A percentile compares a stretch with the other conserved stretches of the same genome.
Conservation (phyloP, 37 sponge, comb jelly and placozoan species). For the Tethya wilhelma region DNA sequence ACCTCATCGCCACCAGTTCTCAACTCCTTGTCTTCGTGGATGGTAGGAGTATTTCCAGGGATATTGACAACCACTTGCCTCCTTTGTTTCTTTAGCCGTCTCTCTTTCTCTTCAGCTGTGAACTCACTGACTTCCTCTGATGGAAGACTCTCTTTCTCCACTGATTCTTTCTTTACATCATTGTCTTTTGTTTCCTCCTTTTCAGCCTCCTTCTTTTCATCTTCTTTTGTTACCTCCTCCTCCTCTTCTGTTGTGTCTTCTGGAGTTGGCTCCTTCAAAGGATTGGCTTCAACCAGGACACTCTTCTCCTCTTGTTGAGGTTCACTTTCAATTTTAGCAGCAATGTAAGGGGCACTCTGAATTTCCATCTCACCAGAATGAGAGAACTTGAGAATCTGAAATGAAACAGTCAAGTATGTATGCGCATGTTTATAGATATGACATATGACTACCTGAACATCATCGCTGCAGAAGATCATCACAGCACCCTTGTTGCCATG, state of each 20-base stretch:
- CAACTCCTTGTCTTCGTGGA: not conserved
- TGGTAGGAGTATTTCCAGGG: too few species aligned
- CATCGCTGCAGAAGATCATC: slow-evolving; percentile 48
- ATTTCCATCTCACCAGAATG: slow-evolving; percentile 5
- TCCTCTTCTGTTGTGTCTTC: not conserved
- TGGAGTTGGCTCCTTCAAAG: not conserved
- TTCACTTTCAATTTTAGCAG: too few species aligned
- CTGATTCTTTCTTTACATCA: not conserved
- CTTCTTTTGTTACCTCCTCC: not conserved
- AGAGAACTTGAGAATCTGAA: slow-evolving; percentile 32
- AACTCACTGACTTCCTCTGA: not conserved
- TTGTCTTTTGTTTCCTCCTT: not conserved
- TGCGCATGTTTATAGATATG: not conserved
- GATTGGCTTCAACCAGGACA: not conserved
- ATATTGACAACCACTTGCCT: not conserved
- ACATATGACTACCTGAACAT: slow-evolving; percentile 34
- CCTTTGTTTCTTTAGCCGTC: not conserved
- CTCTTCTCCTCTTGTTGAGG: too few species aligned
- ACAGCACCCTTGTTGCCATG: slow-evolving; percentile 84
- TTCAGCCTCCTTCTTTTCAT: not conserved
- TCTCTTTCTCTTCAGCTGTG: too few species aligned
- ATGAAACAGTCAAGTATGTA: too few species aligned
- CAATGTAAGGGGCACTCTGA: slow-evolving; percentile 27
- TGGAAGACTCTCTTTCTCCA: not conserved
- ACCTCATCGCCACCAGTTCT: not conserved